Conservation (phyloP, 2,888 invertebrate genomes). For the Nymphalis urticae region DNA sequence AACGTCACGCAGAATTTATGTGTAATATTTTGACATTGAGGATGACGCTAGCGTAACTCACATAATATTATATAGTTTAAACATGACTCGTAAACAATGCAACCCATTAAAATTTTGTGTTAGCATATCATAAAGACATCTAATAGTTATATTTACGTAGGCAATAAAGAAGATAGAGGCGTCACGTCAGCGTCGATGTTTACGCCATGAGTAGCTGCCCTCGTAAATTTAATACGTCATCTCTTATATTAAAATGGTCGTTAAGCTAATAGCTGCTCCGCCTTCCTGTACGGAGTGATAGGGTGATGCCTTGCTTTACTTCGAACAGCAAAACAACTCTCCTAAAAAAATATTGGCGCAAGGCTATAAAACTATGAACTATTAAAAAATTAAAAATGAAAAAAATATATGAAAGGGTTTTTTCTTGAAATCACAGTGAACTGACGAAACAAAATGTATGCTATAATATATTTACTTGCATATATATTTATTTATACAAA, state of each 20-base stretch:
- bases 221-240: conserved; percentile 81
- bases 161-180: conserved; percentile 76
- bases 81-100: conserved; percentile 56
- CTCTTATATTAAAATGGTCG: conserved; percentile 80
- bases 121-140: conserved; percentile 70
- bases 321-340: conserved; percentile 52
- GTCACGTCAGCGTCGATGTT: conserved; percentile 69
- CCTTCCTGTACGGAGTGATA: conserved; percentile 66
- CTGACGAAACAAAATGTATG: neutral
- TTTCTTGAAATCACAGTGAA: neutral
- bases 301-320: conserved; percentile 62
- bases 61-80: conserved; percentile 36
- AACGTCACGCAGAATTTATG: conserved; percentile 38
- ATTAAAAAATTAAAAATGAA: too few species aligned
- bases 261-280: conserved; percentile 78
- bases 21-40: conserved; percentile 35
- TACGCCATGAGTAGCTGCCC: conserved; percentile 68
- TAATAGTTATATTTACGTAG: conserved; percentile 73
- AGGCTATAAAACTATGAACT: neutral
- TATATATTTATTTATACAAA: neutral
- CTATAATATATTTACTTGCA: neutral
- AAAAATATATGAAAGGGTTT: neutral
- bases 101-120: conserved; percentile 65
- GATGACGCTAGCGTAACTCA: conserved; percentile 22
- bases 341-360: conserved; percentile 40